Evolutionary conservation across 2,113 vertebrate species (phyloP).

Genomic region (Propithecus coquereli): DNA sequence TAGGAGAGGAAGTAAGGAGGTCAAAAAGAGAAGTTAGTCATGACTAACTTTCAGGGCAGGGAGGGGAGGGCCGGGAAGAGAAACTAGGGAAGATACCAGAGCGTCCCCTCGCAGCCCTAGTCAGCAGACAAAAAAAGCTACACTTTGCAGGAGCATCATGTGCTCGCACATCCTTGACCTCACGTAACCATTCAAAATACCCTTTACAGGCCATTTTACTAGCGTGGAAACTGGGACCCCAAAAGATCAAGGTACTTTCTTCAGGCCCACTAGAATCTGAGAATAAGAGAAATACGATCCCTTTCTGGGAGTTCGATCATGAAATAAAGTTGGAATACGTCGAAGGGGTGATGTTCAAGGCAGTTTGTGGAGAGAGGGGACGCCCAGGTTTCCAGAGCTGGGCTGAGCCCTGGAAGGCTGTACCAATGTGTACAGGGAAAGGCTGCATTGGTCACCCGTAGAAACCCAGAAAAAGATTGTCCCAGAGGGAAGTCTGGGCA

Average conservation of each 20-base stretch:
- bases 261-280: neutral
- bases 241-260: neutral
- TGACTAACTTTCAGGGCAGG: neutral
- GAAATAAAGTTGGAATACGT: neutral
- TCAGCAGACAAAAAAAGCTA: neutral
- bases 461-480: neutral
- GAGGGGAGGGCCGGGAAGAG: neutral
- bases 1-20: neutral
- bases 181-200: neutral
- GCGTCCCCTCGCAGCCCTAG: neutral
- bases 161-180: neutral
- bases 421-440: neutral
- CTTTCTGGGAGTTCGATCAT: neutral
- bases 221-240: neutral
- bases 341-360: neutral
- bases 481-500: neutral
- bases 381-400: neutral
- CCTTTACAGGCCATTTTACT: neutral
- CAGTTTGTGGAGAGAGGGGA: neutral
- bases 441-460: neutral
- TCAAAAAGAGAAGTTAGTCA: neutral
- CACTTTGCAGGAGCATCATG: too few species aligned
- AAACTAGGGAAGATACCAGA: neutral
- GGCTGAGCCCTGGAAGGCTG: accelerated
- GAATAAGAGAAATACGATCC: neutral